phyloP scores from a whole-genome alignment of 1,140 invertebrate genomes.

The Acromyrmex echinatior region DNA sequence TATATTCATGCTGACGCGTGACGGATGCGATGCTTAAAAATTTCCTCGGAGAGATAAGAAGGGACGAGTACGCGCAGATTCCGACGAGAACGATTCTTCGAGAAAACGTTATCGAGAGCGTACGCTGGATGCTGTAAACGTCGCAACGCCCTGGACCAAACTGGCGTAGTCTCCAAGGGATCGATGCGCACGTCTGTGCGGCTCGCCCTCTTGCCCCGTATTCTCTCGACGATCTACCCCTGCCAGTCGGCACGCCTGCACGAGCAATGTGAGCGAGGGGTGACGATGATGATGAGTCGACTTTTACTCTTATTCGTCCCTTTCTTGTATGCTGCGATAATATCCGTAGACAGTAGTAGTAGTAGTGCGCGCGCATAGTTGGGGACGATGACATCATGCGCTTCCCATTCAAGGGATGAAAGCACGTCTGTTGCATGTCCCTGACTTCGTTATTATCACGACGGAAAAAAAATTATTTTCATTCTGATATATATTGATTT shows the following conservation, averaged over 20 bases:
- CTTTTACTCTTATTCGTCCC: background rate
- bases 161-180: slow-evolving; percentile 76
- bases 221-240: slow-evolving; percentile 70
- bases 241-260: slow-evolving; percentile 31
- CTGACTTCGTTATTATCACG: background rate
- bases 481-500: background rate
- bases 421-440: slow-evolving; percentile 30
- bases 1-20: background rate
- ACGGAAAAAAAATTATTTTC: background rate
- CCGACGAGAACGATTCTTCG: background rate
- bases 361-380: slow-evolving; percentile 27
- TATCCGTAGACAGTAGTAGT: background rate
- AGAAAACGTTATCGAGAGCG: background rate
- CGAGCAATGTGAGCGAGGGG: slow-evolving; percentile 1
- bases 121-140: slow-evolving; percentile 66
- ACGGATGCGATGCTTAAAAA: slow-evolving; percentile 33
- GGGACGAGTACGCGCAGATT: background rate
- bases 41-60: background rate
- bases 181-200: slow-evolving; percentile 80
- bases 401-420: slow-evolving; percentile 59
- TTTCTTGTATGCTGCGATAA: background rate
- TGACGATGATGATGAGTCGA: slow-evolving; percentile 43
- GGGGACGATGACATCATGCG: slow-evolving; percentile 55
- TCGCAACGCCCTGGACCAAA: slow-evolving; percentile 82
- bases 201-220: slow-evolving; percentile 71